Evolutionary conservation across 2,888 invertebrate species (phyloP), one percentile per base, ranked within the genome.

Genomic region (Troides aeacus): DNA sequence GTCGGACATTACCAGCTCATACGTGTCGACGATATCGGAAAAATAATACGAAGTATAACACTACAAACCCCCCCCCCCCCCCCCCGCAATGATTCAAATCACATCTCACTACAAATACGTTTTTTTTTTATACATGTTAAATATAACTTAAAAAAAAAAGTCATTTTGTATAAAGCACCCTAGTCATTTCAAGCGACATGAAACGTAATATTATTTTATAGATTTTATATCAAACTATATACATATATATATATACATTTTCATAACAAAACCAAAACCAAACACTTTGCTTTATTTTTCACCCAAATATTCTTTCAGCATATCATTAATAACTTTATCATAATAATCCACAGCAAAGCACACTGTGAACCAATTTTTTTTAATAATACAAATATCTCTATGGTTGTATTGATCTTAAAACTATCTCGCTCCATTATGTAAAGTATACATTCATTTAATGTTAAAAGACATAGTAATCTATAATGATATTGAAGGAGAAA

Each of bases 391-490:
- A 50, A 50, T 4, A 50, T 57, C 57, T 57, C 57, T 10, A 57
- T 57, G 57, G 59, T 59, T 59, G 59, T 59, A 59, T 59, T 30
- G 30, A 30, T 59, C 30, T 59, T 17, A 59, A 24, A 10, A 59
- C 5, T 59, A 50, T 50, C 50, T 15, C 50, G 2, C 50, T 15
- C 50, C 15, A 50, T 18, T 50, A 18, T 50, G 50, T 50, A 50
- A 50, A 18, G 17, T 17, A 17, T 17, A 17, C 17, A 12, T 50
- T 17, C 17, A 30, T 50, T 50, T 50, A 50, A 50, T 50, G 0
- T 50, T 50, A 17, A 50, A 50, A 50, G 4, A 17, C 17, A 17
- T 18, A 50, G 2, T 50, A 50, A 50, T 50, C 17, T 12, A 50
- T 50, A 50, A 18, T 5, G 15, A 5, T 50, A 50, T 39, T 39